These are phyloP conservation scores for Gavia stellata DNA, from an alignment of 2,113 vertebrate species.

Conservation along the genomic window DNA sequence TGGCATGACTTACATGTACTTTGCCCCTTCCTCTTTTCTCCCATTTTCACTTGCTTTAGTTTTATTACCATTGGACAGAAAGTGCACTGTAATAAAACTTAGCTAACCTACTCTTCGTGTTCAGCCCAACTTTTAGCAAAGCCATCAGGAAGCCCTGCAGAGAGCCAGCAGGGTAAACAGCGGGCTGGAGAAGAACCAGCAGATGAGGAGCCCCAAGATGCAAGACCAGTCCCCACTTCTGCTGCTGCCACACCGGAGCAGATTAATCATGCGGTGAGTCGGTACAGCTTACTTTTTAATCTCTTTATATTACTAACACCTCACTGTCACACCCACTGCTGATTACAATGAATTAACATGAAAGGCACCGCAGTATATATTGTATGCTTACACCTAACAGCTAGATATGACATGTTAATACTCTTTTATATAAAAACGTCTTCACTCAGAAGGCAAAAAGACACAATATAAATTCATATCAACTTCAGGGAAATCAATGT, in stretches of 20 bases:
- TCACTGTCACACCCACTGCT: neutral
- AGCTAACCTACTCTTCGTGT: neutral
- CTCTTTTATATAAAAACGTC: neutral
- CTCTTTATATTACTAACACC: neutral
- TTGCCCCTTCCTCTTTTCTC: neutral
- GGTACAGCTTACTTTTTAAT: neutral
- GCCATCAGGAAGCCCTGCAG: neutral
- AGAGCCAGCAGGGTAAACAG: accelerated
- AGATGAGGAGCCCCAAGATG: neutral
- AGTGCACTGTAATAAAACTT: neutral
- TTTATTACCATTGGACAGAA: neutral
- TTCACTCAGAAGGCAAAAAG: neutral
- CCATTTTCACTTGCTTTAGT: neutral
- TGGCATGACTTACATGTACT: neutral
- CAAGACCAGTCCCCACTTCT: neutral
- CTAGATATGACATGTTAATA: neutral
- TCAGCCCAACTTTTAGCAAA: neutral
- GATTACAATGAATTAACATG: neutral
- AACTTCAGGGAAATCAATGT: neutral
- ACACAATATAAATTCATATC: neutral
- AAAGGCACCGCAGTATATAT: neutral
- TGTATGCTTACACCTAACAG: neutral
- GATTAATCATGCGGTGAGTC: accelerated
- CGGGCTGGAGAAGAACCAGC: neutral
- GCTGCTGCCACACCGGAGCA: neutral